Percentiles rank a stretch among this genome's conserved stretches.
Evolutionary conservation across 2,888 invertebrate genomes (phyloP).

Genomic region (Hypselothyrea guttata): DNA sequence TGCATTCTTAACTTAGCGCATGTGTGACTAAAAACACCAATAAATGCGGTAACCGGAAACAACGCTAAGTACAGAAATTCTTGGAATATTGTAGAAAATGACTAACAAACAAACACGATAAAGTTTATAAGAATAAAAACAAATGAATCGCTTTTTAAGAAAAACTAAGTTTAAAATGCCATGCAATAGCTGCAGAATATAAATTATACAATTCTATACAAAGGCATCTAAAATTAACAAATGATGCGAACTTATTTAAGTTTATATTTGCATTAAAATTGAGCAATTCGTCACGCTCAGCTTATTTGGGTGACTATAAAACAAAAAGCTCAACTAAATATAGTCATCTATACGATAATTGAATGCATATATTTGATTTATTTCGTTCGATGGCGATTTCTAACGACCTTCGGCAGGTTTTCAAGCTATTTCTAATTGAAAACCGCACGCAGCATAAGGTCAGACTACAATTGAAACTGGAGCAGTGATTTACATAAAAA

Average conservation of each 20-base stretch:
- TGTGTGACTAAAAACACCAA: no score
- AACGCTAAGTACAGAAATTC: background rate
- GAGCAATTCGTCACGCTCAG: conserved; percentile 31
- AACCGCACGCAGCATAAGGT: conserved; percentile 49
- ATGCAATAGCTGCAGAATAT: no score
- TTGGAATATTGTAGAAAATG: no score
- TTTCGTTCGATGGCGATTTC: no score
- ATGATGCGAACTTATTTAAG: no score
- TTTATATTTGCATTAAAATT: background rate
- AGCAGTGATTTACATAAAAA: conserved; percentile 52
- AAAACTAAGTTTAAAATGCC: no score
- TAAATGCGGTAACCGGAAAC: no score
- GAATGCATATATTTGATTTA: conserved; percentile 1
- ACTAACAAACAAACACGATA: no score
- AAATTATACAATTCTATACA: no score
- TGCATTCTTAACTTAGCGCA: background rate
- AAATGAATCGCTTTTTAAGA: no score
- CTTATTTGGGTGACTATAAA: conserved; percentile 38
- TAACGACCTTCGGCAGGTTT: conserved; percentile 10
- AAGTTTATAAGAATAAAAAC: no score
- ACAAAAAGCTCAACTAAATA: conserved; percentile 30
- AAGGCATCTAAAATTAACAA: no score
- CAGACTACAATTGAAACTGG: conserved; percentile 41
- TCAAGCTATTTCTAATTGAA: conserved; percentile 38
- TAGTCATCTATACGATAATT: conserved; percentile 7